Conservation (phyloP, 2,888 invertebrate genomes). For the Camptogramma bilineatum region DNA sequence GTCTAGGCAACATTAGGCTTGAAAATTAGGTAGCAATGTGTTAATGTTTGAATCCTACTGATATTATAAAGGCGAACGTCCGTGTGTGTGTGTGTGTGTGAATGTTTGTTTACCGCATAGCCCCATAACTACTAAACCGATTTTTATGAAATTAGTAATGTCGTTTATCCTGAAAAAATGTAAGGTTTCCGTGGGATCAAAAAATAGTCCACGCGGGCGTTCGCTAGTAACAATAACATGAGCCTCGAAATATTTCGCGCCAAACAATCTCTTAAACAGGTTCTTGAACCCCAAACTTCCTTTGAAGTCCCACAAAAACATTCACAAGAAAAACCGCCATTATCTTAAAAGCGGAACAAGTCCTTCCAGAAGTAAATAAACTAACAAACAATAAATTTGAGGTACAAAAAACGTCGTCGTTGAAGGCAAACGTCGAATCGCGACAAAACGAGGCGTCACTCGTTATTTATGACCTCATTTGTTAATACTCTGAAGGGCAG, state of each 20-base stretch:
- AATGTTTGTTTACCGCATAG: too few species aligned
- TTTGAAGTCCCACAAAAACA: neutral
- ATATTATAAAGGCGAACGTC: too few species aligned
- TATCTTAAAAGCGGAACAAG: slow-evolving; percentile 10
- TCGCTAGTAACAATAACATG: neutral
- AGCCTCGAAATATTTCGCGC: neutral
- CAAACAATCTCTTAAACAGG: neutral
- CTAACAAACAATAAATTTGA: slow-evolving; percentile 31
- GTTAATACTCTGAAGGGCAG: slow-evolving; percentile 56
- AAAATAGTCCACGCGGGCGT: too few species aligned
- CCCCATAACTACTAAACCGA: too few species aligned
- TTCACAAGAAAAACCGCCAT: slow-evolving; percentile 10
- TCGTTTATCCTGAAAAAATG: too few species aligned
- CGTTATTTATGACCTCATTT: slow-evolving; percentile 60
- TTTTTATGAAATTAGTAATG: too few species aligned
- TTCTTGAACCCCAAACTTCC: neutral
- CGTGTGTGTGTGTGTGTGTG: too few species aligned
- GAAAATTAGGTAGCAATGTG: too few species aligned
- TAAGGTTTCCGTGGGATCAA: too few species aligned
- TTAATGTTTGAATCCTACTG: too few species aligned
- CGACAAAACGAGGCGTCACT: slow-evolving; percentile 44
- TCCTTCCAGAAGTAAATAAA: slow-evolving; percentile 4
- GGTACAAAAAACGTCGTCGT: slow-evolving; percentile 43
- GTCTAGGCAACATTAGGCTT: too few species aligned
- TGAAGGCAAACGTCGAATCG: slow-evolving; percentile 40